A percentile compares a stretch with the other conserved stretches of the same genome.
phyloP scores from a whole-genome alignment of 2,113 vertebrate genomes.

The Ellobius talpinus region DNA sequence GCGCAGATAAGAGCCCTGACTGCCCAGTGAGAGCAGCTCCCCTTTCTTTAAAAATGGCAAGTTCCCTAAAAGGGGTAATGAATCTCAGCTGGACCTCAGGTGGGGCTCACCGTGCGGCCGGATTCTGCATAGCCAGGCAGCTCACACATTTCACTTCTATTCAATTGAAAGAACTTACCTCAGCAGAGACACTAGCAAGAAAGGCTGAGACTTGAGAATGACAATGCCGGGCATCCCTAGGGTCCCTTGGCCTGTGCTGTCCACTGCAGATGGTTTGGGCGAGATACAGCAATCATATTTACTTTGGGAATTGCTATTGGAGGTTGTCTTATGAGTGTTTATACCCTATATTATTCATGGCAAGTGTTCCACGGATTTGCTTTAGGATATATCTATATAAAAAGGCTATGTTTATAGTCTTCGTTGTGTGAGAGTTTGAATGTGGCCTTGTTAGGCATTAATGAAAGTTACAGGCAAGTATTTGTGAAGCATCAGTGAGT shows the following conservation, averaged over 20 bases:
- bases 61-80: slow-evolving; percentile 68
- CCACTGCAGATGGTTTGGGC: slow-evolving; percentile 28
- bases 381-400: slow-evolving; percentile 60
- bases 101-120: slow-evolving; percentile 28
- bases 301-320: slow-evolving; percentile 54
- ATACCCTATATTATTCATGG: slow-evolving; percentile 32
- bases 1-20: slow-evolving; percentile 76
- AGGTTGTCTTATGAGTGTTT: slow-evolving; percentile 57
- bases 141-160: slow-evolving; percentile 63
- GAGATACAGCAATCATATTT: slow-evolving; percentile 52
- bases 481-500: slow-evolving; percentile 49
- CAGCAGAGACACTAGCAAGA: slow-evolving; percentile 31
- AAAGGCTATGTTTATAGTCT: slow-evolving; percentile 44
- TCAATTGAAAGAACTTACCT: slow-evolving; percentile 63
- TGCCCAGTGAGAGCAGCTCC: background rate
- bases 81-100: slow-evolving; percentile 67
- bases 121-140: slow-evolving; percentile 68
- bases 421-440: slow-evolving; percentile 35
- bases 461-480: slow-evolving; percentile 65
- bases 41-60: slow-evolving; percentile 74
- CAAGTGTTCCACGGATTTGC: slow-evolving; percentile 3
- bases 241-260: background rate
- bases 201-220: slow-evolving; percentile 53
- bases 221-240: background rate
- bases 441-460: slow-evolving; percentile 64